Base-by-base conservation (phyloP, 2,888 invertebrate genomes). In the Hyalella azteca region DNA sequence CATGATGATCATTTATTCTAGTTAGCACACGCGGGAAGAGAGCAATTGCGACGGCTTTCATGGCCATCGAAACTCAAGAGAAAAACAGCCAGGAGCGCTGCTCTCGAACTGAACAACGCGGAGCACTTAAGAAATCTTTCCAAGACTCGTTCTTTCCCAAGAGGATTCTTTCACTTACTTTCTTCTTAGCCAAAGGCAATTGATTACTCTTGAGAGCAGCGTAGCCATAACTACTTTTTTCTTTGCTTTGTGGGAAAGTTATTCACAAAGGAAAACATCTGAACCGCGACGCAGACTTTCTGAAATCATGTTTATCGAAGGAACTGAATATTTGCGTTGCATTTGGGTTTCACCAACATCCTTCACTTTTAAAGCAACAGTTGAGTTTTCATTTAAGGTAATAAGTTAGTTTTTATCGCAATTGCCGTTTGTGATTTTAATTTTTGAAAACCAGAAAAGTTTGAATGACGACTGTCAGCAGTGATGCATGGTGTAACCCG, bases 101-200 rank as follows among this genome's bases (percentile, higher is more conserved):
- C 22, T 54, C 26, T n/a, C 54, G 54, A 26, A 13, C 7, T 29
- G 9, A 13, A 54, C 26, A 26, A 54, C 54, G 13, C 54, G 15
- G 26, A 15, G 39, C 66, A n/a, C 36, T 66, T 36, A 19, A 19
- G 36, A 66, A 32, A 32, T 36, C 66, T 45, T 45, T 15, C 45
- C 15, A 45, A 15, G 11, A 15, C 36, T 66, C 13, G 36, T 22
- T 32, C 66, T 36, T 66, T 66, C 66, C 66, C 36, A 11, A 19
- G 66, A 36, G 32, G 66, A 22, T 36, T 54, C 54, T 54, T 3
- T 36, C n/a, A 36, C 66, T 66, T 19, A 66, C 66, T 66, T 66
- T 66, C 66, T 66, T 39, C 36, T 66, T 66, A 36, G 66, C 66
- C 66, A 19, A 29, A 36, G 66, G 66, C 19, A 29, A 36, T 19